phyloP scores from a whole-genome alignment of 1,140 invertebrate species.

The Augochlora pura region DNA sequence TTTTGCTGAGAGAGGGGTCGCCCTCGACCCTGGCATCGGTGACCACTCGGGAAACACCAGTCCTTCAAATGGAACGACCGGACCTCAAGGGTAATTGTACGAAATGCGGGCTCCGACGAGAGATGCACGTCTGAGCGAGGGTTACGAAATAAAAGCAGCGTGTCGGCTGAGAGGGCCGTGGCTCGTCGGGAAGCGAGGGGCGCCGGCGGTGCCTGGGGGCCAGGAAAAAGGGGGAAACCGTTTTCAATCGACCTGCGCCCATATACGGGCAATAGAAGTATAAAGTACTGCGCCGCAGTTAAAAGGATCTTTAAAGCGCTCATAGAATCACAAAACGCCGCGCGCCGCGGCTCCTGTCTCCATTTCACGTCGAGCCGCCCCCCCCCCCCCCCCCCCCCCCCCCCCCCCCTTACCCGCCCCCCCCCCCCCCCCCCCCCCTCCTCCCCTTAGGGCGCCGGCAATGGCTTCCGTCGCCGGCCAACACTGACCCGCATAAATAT shows the following conservation, averaged over 20 bases:
- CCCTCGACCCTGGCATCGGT: no score
- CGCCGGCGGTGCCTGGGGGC: no score
- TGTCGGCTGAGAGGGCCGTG: slow-evolving; percentile 1
- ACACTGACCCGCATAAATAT: no score
- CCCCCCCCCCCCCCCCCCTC: no score
- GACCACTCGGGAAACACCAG: slow-evolving; percentile 61
- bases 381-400: no score
- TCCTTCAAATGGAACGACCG: slow-evolving; percentile 62
- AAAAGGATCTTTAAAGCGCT: slow-evolving; percentile 59
- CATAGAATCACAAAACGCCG: slow-evolving; percentile 46
- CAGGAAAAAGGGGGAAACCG: not conserved
- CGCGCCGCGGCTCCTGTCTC: not conserved
- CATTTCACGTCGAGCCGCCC: not conserved
- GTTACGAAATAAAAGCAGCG: slow-evolving; percentile 56
- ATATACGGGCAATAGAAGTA: slow-evolving; percentile 63
- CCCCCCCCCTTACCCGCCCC: no score
- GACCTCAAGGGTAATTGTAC: slow-evolving; percentile 62
- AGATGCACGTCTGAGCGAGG: slow-evolving; percentile 59
- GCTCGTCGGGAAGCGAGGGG: no score
- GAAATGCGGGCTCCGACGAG: slow-evolving; percentile 59
- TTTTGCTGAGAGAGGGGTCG: not conserved
- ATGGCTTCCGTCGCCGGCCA: no score
- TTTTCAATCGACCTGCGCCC: slow-evolving; percentile 63
- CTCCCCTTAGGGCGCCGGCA: no score
- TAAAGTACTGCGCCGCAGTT: slow-evolving; percentile 49